Percentiles rank a stretch among this genome's conserved stretches.
phyloP scores from a whole-genome alignment of 2,888 invertebrate genomes.

The Zygaena filipendulae region DNA sequence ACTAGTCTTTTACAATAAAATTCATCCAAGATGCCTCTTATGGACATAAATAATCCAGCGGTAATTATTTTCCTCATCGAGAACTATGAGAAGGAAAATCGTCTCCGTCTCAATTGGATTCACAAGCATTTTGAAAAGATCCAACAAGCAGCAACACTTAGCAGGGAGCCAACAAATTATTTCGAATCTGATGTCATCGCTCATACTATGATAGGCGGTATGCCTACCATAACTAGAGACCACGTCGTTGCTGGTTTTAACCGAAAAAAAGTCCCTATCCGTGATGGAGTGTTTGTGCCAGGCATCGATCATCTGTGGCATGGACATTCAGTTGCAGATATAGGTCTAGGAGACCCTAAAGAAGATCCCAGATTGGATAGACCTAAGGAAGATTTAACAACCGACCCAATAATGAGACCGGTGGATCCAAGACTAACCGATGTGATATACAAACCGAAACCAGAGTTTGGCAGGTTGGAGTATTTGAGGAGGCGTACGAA shows the following conservation, averaged over 20 bases:
- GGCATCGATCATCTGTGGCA: slow-evolving; percentile 24
- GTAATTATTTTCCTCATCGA: slow-evolving; percentile 32
- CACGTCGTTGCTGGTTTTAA: slow-evolving; percentile 25
- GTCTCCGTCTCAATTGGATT: slow-evolving; percentile 31
- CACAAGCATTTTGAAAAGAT: slow-evolving; percentile 25
- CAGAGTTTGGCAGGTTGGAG: slow-evolving; percentile 24
- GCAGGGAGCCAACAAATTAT: slow-evolving; percentile 30
- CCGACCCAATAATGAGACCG: slow-evolving; percentile 35
- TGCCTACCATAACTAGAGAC: slow-evolving; percentile 30
- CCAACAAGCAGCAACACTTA: slow-evolving; percentile 29
- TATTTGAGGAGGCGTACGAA: slow-evolving; percentile 26
- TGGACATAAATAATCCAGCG: slow-evolving; percentile 33
- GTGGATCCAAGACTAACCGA: slow-evolving; percentile 23
- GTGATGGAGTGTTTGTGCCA: slow-evolving; percentile 26
- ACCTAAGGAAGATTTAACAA: slow-evolving; percentile 22
- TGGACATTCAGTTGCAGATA: slow-evolving; percentile 27
- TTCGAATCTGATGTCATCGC: slow-evolving; percentile 30
- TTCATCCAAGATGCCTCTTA: slow-evolving; percentile 24
- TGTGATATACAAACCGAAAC: slow-evolving; percentile 27
- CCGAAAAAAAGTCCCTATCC: slow-evolving; percentile 23
- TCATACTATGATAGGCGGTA: slow-evolving; percentile 28
- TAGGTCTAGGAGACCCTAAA: slow-evolving; percentile 29
- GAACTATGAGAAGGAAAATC: slow-evolving; percentile 33
- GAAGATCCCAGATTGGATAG: slow-evolving; percentile 27
- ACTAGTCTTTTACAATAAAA: too few relatives aligned